These are phyloP conservation scores for Taenioides sp. DNA, from an alignment of 2,797 vertebrate genomes.

Conservation along the genomic window DNA sequence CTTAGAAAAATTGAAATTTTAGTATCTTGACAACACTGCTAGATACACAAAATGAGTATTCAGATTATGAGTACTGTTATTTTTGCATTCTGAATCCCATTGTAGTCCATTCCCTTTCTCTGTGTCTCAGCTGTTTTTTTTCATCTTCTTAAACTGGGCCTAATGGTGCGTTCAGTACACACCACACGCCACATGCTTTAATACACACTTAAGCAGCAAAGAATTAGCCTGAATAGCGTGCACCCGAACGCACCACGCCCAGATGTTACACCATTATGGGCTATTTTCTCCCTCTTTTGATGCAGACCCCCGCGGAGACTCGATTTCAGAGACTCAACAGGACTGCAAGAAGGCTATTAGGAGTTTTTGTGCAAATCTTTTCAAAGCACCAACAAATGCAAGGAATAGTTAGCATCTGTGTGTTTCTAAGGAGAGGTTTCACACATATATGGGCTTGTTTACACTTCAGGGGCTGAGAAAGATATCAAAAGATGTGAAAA, in stretches of 20 bases:
- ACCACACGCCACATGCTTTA: conserved; percentile 26
- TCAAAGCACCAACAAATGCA: neutral
- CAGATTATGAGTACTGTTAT: neutral
- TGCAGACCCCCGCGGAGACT: neutral
- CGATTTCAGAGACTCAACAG: conserved; percentile 13
- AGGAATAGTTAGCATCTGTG: neutral
- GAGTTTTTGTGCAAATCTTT: neutral
- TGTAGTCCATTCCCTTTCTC: neutral
- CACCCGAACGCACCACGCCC: conserved; percentile 15
- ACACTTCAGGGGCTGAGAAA: neutral
- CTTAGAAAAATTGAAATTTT: no score
- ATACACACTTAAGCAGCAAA: conserved; percentile 23
- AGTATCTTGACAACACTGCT: no score
- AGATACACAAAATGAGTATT: no score
- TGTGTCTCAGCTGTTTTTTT: conserved; percentile 39
- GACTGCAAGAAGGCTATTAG: neutral
- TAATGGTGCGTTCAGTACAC: conserved; percentile 37
- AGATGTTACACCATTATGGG: conserved; percentile 9
- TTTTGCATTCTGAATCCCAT: neutral
- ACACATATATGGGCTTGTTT: neutral
- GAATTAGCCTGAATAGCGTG: conserved; percentile 32
- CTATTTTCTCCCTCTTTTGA: conserved; percentile 12
- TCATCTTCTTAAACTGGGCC: conserved; percentile 31
- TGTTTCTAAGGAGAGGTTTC: neutral
- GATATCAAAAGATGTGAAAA: neutral